Evolutionary conservation across 2,113 vertebrate genomes (phyloP).

Genomic region (Panurus biarmicus): DNA sequence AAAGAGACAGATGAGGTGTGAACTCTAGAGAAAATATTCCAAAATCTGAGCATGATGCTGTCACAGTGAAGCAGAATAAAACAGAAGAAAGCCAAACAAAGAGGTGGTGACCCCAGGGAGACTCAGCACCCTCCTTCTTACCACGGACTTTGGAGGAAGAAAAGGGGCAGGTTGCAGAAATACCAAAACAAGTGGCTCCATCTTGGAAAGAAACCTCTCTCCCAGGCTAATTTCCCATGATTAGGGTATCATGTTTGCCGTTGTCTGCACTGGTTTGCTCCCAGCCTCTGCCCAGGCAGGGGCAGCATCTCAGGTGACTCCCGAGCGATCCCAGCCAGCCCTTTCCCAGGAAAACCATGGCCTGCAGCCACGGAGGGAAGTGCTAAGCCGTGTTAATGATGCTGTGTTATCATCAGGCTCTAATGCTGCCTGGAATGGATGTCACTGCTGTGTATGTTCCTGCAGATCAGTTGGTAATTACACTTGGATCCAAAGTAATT

Average conservation of each 20-base stretch:
- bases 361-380: neutral
- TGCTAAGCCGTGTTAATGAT: constrained; percentile 37
- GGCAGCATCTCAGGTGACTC: neutral
- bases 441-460: constrained; percentile 24
- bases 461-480: constrained; percentile 65
- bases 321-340: neutral
- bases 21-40: constrained; percentile 14
- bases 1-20: neutral
- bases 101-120: neutral
- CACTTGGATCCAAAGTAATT: constrained; percentile 61
- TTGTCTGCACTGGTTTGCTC: neutral
- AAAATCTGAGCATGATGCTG: neutral
- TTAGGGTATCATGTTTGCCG: neutral
- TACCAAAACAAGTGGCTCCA: neutral
- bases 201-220: neutral
- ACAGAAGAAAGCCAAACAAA: neutral
- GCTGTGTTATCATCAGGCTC: constrained; percentile 6
- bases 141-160: neutral
- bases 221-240: neutral
- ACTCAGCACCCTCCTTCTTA: neutral
- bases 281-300: rapidly evolving
- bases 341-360: neutral
- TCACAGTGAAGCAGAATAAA: neutral
- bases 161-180: neutral
- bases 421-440: constrained; percentile 35